Base-by-base conservation (phyloP, 35 echinoderm and acorn worm species). In the Apostichopus californicus region DNA sequence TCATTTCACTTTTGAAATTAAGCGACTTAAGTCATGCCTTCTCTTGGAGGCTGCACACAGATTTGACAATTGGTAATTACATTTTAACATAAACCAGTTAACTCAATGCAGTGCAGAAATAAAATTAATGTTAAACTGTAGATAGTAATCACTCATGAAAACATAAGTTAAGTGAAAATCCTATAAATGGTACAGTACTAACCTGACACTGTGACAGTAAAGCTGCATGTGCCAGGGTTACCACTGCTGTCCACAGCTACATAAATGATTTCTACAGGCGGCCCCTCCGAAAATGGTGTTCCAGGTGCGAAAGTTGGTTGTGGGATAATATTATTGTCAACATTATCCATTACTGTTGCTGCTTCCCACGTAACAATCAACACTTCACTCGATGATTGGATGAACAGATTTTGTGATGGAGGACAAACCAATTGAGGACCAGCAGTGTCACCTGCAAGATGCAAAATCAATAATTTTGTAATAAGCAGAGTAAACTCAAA, bases 191-290 rank as follows among this genome's bases (percentile, higher is more conserved):
- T 68, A 28, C 26, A 28, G 26, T 28, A 18, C 64, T 83, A 55
- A 83, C 80, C 80, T 56, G 80, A 34, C 46, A 83, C 80, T 13
- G 12, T 55, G 17, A 83, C 80, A 5, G 9, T 17, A 83, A 83
- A 83, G 80, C 26, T 5, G 52, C 80, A 83, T n/a, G 55, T 83
- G 0, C n/a, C 80, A 24, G 54, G 0, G 80, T 83, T 83, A 5
- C 53, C 80, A 83, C 34, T 55, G 80, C 34, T 83, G 55, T 83
- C 80, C 12, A 83, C 1, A 7, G 80, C 80, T 53, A 14, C 1
- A 55, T 83, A 55, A 5, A 28, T 83, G 17, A 83, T 53, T 5
- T 4, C 25, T 28, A 28, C 26, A 28, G 26, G 26, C 26, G 26
- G 26, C 26, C 5, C 17, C 17, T 46, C 80, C 80, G 5, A 83